These are phyloP conservation scores for Yponomeuta cagnagella DNA, from an alignment of 2,888 invertebrate species.

Conservation along the genomic window DNA sequence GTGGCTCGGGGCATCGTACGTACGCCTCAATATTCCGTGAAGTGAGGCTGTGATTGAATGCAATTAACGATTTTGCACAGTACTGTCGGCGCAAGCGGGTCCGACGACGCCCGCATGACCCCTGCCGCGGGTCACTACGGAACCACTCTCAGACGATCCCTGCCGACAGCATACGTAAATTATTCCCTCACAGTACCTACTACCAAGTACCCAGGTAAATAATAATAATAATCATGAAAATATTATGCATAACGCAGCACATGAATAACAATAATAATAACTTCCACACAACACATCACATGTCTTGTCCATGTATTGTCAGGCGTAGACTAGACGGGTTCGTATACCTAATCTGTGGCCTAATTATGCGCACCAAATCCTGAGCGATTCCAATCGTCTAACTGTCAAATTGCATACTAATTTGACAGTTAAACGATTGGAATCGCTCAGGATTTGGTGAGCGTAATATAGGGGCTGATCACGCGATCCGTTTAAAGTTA, in stretches of 20 bases:
- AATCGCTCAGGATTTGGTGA: too few species aligned
- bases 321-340: too few species aligned
- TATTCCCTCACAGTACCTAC: not conserved
- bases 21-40: conserved; percentile 31
- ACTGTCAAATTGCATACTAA: too few species aligned
- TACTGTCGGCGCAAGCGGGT: conserved; percentile 30
- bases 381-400: too few species aligned
- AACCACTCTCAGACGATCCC: not conserved
- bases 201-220: not conserved
- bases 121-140: conserved; percentile 36
- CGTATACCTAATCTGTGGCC: too few species aligned
- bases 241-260: not conserved
- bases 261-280: not conserved
- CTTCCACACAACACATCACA: not conserved
- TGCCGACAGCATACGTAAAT: conserved; percentile 6
- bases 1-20: conserved; percentile 27
- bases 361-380: too few species aligned
- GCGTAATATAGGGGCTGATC: too few species aligned
- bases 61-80: conserved; percentile 69
- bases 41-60: conserved; percentile 43
- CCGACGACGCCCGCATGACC: conserved; percentile 31
- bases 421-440: too few species aligned
- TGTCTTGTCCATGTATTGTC: too few species aligned
- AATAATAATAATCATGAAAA: not conserved
- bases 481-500: too few species aligned